Evolutionary conservation across 1,140 invertebrate species (phyloP).

Genomic region (Holotrichia oblita): DNA sequence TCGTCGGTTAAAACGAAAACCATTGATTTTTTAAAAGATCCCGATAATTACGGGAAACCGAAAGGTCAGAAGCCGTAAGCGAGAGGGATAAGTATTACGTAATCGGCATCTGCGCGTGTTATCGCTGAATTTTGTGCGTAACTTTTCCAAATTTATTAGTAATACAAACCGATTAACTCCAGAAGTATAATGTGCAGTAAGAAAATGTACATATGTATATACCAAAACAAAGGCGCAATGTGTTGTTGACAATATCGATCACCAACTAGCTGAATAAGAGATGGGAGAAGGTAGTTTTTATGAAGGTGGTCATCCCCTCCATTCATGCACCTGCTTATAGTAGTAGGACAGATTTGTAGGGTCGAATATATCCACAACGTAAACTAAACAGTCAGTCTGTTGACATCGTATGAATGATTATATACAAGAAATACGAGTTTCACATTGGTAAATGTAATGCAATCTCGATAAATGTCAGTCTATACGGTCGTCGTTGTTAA

Average conservation of each 20-base stretch:
- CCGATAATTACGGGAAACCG: no score
- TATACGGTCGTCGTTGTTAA: not conserved
- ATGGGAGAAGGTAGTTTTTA: slow-evolving; percentile 38
- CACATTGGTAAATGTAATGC: slow-evolving; percentile 35
- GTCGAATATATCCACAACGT: slow-evolving; percentile 38
- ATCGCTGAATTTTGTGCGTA: no score
- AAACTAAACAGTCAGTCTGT: slow-evolving; percentile 38
- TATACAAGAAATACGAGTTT: slow-evolving; percentile 37
- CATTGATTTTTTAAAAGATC: no score
- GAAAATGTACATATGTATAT: not conserved
- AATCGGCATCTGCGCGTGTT: no score
- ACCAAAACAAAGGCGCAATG: slow-evolving; percentile 24
- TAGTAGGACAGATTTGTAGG: slow-evolving; percentile 38
- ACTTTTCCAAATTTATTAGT: no score
- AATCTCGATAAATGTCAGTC: slow-evolving; percentile 31
- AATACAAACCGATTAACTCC: no score
- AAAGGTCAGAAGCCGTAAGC: no score
- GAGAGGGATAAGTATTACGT: no score
- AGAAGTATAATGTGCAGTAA: not conserved
- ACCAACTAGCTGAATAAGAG: slow-evolving; percentile 39
- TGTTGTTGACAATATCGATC: slow-evolving; percentile 38
- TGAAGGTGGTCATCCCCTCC: slow-evolving; percentile 40
- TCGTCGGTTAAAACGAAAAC: no score
- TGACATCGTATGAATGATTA: slow-evolving; percentile 38
- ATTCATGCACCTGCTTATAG: slow-evolving; percentile 37